Conservation (phyloP, 2,113 vertebrate species). For the Rhineura floridana region DNA sequence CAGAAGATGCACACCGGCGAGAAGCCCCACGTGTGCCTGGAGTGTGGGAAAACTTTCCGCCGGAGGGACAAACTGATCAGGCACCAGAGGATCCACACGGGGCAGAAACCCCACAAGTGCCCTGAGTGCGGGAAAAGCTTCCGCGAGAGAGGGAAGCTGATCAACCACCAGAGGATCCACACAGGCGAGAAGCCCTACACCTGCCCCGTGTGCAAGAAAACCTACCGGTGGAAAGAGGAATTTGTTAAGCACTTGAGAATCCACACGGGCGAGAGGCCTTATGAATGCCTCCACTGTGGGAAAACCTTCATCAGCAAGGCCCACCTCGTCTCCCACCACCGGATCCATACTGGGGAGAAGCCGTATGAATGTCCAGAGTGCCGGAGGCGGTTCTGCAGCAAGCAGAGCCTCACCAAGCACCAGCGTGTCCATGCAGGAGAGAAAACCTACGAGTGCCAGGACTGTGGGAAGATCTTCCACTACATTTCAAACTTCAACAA, state of each 20-base stretch:
- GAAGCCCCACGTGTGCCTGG: background rate
- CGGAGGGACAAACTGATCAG: constrained; percentile 29
- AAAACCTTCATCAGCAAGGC: background rate
- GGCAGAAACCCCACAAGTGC: constrained; percentile 27
- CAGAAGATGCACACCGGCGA: constrained; percentile 48
- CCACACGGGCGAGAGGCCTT: constrained; percentile 31
- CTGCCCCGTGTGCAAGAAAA: constrained; percentile 16
- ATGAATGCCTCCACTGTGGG: constrained; percentile 1
- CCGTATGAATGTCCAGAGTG: constrained; percentile 2
- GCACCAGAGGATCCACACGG: constrained; percentile 36
- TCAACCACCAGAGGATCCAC: constrained; percentile 10
- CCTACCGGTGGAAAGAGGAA: constrained; percentile 10
- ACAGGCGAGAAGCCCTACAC: constrained; percentile 24
- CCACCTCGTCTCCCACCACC: constrained; percentile 1
- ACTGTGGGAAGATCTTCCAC: background rate
- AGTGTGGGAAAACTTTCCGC: constrained; percentile 32
- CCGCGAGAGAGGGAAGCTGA: background rate
- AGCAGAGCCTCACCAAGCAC: constrained; percentile 17
- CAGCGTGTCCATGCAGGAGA: background rate
- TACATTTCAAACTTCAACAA: constrained; percentile 19
- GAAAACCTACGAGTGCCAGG: constrained; percentile 2
- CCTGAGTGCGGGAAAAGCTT: constrained; percentile 28
- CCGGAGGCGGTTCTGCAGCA: constrained; percentile 14
- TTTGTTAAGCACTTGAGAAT: constrained; percentile 33
- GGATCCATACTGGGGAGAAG: background rate